Conservation (phyloP, 2,888 invertebrate genomes). For the Mechanitis messenoides region DNA sequence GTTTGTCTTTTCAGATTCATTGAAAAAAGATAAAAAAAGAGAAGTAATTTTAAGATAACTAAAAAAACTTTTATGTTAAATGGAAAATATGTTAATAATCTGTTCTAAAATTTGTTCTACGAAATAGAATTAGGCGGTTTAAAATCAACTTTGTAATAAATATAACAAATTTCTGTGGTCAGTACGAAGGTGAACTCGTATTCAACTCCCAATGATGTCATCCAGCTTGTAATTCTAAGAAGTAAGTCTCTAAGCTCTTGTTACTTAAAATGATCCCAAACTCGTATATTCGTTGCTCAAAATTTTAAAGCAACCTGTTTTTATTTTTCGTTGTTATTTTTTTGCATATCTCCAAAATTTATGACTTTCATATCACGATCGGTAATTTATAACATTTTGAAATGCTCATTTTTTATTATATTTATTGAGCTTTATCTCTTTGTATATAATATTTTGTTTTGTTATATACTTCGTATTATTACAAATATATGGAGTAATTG, state of each 20-base stretch:
- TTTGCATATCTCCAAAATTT: constrained; percentile 30
- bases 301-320: constrained; percentile 59
- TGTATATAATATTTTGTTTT: neutral
- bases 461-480: neutral
- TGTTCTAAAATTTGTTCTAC: neutral
- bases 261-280: constrained; percentile 51
- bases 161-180: constrained; percentile 17
- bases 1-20: neutral
- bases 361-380: constrained; percentile 12
- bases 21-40: neutral
- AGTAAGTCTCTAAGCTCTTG: constrained; percentile 54
- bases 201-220: constrained; percentile 60
- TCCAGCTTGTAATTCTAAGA: constrained; percentile 66
- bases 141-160: constrained; percentile 14
- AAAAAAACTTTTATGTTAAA: no score
- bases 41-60: no score
- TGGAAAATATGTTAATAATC: no score
- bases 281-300: constrained; percentile 51
- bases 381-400: constrained; percentile 15
- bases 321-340: constrained; percentile 39
- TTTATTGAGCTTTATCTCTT: neutral
- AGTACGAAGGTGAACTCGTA: constrained; percentile 58
- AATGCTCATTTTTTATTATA: constrained; percentile 7
- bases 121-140: constrained; percentile 1
- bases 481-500: neutral